Base-by-base conservation (phyloP, 2,888 invertebrate species). In the Stenichneumon culpator region DNA sequence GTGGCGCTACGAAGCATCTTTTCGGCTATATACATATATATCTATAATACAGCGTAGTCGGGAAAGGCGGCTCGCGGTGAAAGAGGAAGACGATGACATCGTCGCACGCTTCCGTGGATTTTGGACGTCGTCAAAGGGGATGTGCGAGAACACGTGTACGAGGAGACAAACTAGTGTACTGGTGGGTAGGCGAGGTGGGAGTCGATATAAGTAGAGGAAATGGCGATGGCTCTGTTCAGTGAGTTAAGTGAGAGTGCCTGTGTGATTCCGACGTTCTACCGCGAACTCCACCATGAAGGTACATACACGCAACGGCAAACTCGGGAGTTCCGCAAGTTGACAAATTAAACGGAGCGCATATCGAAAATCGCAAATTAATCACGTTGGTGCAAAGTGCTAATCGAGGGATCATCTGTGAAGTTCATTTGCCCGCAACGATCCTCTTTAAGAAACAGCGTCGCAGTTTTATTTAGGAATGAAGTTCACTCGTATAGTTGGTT, bases 161-260 rank as follows among this genome's bases (percentile, higher is more conserved):
- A 52, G 79, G 22, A 44, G 39, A 50, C 60, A 50, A 60, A 39
- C 70, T 11, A 36, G 32, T 70, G 70, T 54, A 11, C 60, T 9
- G n/a, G 60, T 60, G 0, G 57, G 57, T n/a, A 39, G 22, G 14
- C 54, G 65, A 83, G 89, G 93, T 93, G 93, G 94, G 93, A 92
- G 92, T 89, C 87, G 86, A 90, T 93, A 93, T 93, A 93, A 92
- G 93, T 92, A 91, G 91, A 92, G 91, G 91, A 93, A 92, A 92
- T 91, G 90, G 88, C 89, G 88, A 89, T 90, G 89, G 89, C 84
- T 90, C 90, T 90, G 89, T 91, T 92, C 93, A 93, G 94, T 93
- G 91, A 91, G 92, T 93, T 92, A 89, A 94, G 94, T 93, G 94
- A 94, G 94, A 94, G 94, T 94, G 92, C 93, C 90, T 92, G 90